Evolutionary conservation across 2,797 vertebrate genomes (phyloP).

Genomic region (Sardinella longiceps): DNA sequence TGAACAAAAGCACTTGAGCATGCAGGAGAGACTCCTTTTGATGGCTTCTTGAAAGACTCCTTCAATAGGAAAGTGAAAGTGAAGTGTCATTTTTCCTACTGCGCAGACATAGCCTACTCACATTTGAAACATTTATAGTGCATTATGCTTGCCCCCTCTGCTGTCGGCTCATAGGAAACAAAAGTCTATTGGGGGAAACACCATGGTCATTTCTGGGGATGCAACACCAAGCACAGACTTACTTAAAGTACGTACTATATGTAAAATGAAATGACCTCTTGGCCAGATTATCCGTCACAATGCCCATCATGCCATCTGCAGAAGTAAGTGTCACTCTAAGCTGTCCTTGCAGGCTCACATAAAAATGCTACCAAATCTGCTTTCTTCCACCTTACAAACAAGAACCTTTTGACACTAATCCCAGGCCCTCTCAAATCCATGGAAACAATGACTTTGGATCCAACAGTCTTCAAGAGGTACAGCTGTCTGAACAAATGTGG

Average conservation of each 20-base stretch:
- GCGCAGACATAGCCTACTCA: neutral
- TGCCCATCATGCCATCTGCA: conserved; percentile 88
- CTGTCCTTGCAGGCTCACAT: no score
- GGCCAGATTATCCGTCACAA: conserved; percentile 85
- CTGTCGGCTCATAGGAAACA: neutral
- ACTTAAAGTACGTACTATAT: no score
- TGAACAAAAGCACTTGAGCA: neutral
- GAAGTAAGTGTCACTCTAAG: no score
- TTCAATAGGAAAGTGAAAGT: neutral
- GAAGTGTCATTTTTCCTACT: neutral
- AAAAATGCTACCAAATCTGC: no score
- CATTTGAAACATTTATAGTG: neutral
- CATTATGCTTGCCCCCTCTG: neutral
- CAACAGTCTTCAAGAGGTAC: no score
- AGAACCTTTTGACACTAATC: no score
- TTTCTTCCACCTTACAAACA: no score
- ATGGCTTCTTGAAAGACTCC: neutral
- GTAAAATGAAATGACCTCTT: neutral
- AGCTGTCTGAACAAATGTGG: no score
- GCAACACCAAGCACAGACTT: neutral
- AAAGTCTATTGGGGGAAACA: neutral
- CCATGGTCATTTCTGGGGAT: neutral
- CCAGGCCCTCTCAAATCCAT: no score
- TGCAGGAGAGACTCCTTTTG: neutral
- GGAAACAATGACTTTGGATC: no score